These are phyloP conservation scores for Notarius quadriscutis DNA, from an alignment of 2,113 vertebrate genomes.

Conservation along the genomic window DNA sequence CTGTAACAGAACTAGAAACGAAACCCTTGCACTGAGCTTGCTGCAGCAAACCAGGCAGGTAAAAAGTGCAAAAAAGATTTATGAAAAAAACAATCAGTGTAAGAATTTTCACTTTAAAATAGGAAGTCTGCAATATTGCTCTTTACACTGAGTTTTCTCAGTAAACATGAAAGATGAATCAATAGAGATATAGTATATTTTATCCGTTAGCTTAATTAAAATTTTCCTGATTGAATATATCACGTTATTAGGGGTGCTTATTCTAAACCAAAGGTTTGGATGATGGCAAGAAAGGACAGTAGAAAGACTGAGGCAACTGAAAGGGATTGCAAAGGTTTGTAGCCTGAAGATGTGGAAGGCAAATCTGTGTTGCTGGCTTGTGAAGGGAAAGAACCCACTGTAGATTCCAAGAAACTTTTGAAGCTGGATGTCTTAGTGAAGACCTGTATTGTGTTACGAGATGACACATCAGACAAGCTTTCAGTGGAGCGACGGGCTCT, in stretches of 20 bases:
- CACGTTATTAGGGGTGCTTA: neutral
- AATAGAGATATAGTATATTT: neutral
- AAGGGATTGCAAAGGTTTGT: neutral
- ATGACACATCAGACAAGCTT: neutral
- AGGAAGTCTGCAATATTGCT: neutral
- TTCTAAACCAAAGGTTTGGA: slow-evolving; percentile 6
- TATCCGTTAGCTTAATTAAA: too few species aligned
- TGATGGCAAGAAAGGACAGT: slow-evolving; percentile 1
- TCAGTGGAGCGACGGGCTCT: neutral
- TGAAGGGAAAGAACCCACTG: slow-evolving; percentile 1
- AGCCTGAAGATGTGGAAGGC: neutral
- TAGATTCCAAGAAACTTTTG: neutral
- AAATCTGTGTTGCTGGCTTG: neutral
- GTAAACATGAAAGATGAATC: neutral
- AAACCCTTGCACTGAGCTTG: neutral
- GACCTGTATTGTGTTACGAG: neutral
- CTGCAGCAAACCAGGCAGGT: neutral
- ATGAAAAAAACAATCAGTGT: neutral
- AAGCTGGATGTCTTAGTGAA: slow-evolving; percentile 38
- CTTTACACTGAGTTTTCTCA: neutral
- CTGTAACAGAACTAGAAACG: neutral
- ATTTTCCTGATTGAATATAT: neutral
- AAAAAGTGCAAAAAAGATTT: neutral
- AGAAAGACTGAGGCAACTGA: slow-evolving; percentile 31
- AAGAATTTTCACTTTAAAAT: too few species aligned